Evolutionary conservation across 2,113 vertebrate genomes (phyloP).

Genomic region (Paramisgurnus dabryanus): DNA sequence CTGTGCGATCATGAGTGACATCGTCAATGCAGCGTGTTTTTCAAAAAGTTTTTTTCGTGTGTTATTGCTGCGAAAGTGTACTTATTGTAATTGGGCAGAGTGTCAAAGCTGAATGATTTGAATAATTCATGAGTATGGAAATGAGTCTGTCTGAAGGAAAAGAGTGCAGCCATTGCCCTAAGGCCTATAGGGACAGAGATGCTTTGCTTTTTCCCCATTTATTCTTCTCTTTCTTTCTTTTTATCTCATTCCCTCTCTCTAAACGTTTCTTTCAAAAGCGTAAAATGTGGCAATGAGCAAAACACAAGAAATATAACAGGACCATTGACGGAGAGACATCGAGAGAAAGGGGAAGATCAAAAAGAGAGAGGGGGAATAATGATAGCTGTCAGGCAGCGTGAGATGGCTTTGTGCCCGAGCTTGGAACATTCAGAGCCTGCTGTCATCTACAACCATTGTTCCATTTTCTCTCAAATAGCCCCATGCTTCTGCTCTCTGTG

Average conservation of each 20-base stretch:
- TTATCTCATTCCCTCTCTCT: slow-evolving; percentile 5
- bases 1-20: slow-evolving; percentile 11
- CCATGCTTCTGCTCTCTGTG: slow-evolving; percentile 5
- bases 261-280: slow-evolving; percentile 10
- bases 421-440: slow-evolving; percentile 35
- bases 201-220: neutral
- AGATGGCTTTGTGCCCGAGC: slow-evolving; percentile 33
- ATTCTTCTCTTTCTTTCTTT: neutral
- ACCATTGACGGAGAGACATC: neutral
- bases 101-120: slow-evolving; percentile 46
- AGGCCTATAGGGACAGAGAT: slow-evolving; percentile 46
- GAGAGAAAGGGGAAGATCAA: neutral
- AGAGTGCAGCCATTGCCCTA: slow-evolving; percentile 45
- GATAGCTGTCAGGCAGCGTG: slow-evolving; percentile 48
- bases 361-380: slow-evolving; percentile 41
- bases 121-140: slow-evolving; percentile 57
- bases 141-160: slow-evolving; percentile 43
- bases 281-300: slow-evolving; percentile 9
- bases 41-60: slow-evolving; percentile 28
- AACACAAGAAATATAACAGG: slow-evolving; percentile 11
- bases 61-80: neutral
- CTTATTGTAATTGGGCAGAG: slow-evolving; percentile 27
- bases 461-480: slow-evolving; percentile 27
- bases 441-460: slow-evolving; percentile 53
- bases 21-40: slow-evolving; percentile 33